These are phyloP conservation scores for Dromaius novaehollandiae DNA, from an alignment of 2,113 vertebrate species.

Conservation along the genomic window DNA sequence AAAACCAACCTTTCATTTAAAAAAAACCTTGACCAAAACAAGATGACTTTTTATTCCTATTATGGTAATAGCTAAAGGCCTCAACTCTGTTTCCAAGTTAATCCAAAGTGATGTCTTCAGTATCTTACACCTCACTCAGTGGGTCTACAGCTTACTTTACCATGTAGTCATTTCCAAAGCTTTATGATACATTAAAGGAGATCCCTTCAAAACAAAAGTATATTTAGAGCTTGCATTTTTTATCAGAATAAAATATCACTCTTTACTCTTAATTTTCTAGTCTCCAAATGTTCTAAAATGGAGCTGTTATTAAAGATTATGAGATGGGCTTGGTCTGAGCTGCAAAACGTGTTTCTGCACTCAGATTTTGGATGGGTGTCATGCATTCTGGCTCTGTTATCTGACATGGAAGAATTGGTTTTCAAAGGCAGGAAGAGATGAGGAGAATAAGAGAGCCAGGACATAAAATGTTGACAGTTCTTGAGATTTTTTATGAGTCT, in stretches of 20 bases:
- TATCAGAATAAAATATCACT: background rate
- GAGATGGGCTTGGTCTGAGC: background rate
- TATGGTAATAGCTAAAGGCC: background rate
- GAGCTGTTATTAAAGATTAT: background rate
- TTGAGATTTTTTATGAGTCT: background rate
- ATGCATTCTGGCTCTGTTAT: background rate
- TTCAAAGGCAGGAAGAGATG: background rate
- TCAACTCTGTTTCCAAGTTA: background rate
- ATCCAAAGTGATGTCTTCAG: background rate
- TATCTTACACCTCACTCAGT: background rate
- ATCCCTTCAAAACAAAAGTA: background rate
- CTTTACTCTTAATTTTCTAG: conserved; percentile 13
- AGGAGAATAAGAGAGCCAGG: background rate
- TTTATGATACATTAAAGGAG: background rate
- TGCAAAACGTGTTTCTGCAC: background rate
- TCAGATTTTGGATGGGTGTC: background rate
- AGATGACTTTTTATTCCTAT: background rate
- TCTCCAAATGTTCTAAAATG: background rate
- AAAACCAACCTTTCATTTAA: background rate
- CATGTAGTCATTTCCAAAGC: background rate
- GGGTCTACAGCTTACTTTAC: background rate
- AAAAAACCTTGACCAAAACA: background rate
- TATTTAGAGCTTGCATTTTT: background rate
- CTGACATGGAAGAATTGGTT: background rate
- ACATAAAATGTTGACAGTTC: background rate